Evolutionary conservation across 2,888 invertebrate species (phyloP).

Genomic region (Leptopilina syphax): DNA sequence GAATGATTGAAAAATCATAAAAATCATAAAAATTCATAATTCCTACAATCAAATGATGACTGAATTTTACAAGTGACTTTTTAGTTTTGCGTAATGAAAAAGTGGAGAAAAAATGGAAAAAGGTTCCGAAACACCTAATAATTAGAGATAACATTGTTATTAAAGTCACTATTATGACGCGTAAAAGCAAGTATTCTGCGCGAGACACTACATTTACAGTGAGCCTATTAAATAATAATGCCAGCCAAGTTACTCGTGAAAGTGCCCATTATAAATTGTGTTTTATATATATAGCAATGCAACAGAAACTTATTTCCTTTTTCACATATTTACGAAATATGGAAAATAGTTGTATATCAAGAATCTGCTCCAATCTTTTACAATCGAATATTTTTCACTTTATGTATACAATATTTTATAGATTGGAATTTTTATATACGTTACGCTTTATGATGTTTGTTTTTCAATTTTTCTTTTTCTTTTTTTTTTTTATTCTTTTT

Average conservation of each 20-base stretch:
- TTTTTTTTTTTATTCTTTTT: not conserved
- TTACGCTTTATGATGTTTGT: not conserved
- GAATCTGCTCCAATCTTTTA: not conserved
- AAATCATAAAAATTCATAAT: not conserved
- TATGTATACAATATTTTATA: not conserved
- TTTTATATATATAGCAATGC: constrained; percentile 8
- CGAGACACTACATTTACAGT: constrained; percentile 58
- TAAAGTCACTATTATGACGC: constrained; percentile 54
- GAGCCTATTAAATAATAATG: constrained; percentile 60
- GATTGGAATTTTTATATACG: too few relatives aligned
- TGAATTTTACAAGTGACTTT: not conserved
- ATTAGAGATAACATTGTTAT: constrained; percentile 31
- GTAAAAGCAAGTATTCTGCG: constrained; percentile 56
- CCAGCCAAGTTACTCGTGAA: constrained; percentile 50
- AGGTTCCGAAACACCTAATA: not conserved
- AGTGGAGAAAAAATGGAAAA: not conserved
- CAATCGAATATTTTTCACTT: not conserved
- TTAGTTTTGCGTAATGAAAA: constrained; percentile 25
- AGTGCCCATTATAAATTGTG: constrained; percentile 47
- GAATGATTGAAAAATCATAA: not conserved
- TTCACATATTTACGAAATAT: constrained; percentile 13
- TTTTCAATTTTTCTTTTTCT: not conserved
- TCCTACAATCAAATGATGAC: not conserved
- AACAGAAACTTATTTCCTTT: not conserved
- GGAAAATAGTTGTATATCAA: not conserved